Conservation (phyloP, 2,888 invertebrate genomes). For the Adela reaumurella region DNA sequence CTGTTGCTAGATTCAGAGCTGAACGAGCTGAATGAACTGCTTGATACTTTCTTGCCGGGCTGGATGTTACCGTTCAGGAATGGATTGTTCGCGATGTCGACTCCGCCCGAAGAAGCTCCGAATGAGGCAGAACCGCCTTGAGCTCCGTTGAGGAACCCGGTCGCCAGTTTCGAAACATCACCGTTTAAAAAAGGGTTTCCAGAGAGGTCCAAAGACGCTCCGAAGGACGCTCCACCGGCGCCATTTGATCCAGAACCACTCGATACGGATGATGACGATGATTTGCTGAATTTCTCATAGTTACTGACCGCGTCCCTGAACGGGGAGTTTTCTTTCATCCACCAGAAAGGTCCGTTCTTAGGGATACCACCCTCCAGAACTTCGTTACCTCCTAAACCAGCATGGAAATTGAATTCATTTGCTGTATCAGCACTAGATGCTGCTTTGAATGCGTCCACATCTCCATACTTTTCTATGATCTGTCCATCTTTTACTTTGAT, state of each 20-base stretch:
- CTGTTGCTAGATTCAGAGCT: slow-evolving; percentile 12
- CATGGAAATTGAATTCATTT: slow-evolving; percentile 38
- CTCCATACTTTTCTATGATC: slow-evolving; percentile 37
- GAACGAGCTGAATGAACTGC: not conserved
- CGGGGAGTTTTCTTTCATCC: slow-evolving; percentile 58
- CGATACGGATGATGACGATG: slow-evolving; percentile 26
- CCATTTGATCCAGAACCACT: slow-evolving; percentile 15
- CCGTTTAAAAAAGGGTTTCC: slow-evolving; percentile 34
- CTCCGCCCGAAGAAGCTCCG: slow-evolving; percentile 6
- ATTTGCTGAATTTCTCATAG: slow-evolving; percentile 35
- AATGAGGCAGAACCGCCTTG: slow-evolving; percentile 1
- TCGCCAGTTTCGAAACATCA: slow-evolving; percentile 21
- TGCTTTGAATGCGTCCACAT: slow-evolving; percentile 32
- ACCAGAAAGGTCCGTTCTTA: slow-evolving; percentile 53
- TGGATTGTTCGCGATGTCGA: slow-evolving; percentile 19
- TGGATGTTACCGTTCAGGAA: slow-evolving; percentile 18
- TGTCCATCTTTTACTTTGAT: slow-evolving; percentile 44
- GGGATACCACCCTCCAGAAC: slow-evolving; percentile 28
- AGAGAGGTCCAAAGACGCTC: slow-evolving; percentile 19
- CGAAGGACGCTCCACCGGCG: slow-evolving; percentile 14
- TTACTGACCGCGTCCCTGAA: slow-evolving; percentile 42
- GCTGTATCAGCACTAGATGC: slow-evolving; percentile 26
- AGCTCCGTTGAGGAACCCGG: slow-evolving; percentile 6
- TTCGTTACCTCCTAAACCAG: slow-evolving; percentile 23
- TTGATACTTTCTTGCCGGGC: slow-evolving; percentile 1